Percentiles rank a stretch among this genome's conserved stretches.
These are phyloP conservation scores for Diceros bicornis DNA, from an alignment of 2,797 vertebrate species.

Conservation along the genomic window DNA sequence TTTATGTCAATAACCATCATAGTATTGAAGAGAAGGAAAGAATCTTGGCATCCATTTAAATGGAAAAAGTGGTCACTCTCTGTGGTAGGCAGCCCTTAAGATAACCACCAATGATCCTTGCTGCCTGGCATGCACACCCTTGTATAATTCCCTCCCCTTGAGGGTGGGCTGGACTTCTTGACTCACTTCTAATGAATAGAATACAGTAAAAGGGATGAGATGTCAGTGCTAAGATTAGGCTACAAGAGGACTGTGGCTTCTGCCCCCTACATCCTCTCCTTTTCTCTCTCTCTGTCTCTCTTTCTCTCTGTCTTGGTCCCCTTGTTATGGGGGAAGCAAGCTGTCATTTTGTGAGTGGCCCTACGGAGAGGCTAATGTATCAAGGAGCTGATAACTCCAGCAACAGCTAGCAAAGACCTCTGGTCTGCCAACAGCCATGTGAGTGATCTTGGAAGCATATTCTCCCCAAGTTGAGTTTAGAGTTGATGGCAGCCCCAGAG, in stretches of 20 bases:
- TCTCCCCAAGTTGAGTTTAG: neutral
- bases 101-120: neutral
- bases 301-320: neutral
- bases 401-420: neutral
- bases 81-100: neutral
- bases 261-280: neutral
- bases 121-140: neutral
- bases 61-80: neutral
- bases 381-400: neutral
- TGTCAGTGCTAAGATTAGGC: neutral
- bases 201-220: neutral
- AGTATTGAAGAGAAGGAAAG: slow-evolving; percentile 73
- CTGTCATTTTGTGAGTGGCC: neutral
- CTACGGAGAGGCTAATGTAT: neutral
- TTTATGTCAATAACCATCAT: slow-evolving; percentile 59
- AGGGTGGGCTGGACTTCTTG: neutral
- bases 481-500: neutral
- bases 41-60: slow-evolving; percentile 64
- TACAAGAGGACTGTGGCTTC: neutral
- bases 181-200: neutral
- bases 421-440: neutral
- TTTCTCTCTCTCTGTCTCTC: neutral
- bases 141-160: neutral
- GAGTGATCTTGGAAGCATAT: neutral
- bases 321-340: neutral